Conservation (phyloP, 2,113 vertebrate species). For the Erythrolamprus reginae region DNA sequence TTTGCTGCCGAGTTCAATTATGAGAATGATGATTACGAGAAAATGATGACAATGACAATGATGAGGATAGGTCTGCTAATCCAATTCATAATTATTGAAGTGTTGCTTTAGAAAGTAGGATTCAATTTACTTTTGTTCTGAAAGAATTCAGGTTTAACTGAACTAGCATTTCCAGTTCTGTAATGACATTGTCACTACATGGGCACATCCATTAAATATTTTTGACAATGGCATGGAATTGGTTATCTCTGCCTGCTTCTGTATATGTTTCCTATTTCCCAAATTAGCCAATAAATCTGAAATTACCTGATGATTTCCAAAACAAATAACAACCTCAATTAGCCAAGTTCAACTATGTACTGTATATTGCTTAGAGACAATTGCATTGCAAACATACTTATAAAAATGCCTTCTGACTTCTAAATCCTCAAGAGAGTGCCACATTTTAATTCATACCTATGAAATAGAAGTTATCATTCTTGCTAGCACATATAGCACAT, state of each 20-base stretch:
- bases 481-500: background rate
- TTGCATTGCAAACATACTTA: background rate
- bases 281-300: background rate
- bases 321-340: background rate
- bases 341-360: background rate
- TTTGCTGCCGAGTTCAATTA: background rate
- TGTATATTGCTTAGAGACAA: background rate
- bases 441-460: background rate
- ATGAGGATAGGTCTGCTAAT: background rate
- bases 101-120: background rate
- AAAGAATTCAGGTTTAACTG: background rate
- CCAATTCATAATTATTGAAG: background rate
- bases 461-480: background rate
- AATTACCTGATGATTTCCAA: background rate
- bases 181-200: background rate
- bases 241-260: background rate
- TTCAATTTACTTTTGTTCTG: background rate
- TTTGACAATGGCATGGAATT: background rate
- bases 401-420: background rate
- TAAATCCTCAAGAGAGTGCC: background rate
- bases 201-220: background rate
- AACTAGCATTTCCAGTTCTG: background rate
- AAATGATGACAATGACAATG: background rate
- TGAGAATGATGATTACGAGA: no score
- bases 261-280: background rate